A percentile compares a stretch with the other conserved stretches of the same genome.
Conservation (phyloP, 2,113 vertebrate genomes). For the Columbina picui region DNA sequence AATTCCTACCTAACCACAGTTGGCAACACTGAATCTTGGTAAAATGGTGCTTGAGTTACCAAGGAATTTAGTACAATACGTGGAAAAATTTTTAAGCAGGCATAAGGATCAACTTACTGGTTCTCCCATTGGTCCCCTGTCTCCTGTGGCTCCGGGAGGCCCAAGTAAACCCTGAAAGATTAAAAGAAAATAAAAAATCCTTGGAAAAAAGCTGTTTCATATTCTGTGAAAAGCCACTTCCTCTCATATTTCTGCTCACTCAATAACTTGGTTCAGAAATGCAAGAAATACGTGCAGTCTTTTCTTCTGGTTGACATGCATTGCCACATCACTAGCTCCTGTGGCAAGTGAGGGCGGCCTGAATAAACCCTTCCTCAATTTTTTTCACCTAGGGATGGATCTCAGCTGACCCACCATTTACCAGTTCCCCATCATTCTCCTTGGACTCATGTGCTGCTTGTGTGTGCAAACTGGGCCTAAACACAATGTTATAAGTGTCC, state of each 20-base stretch:
- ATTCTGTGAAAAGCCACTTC: background rate
- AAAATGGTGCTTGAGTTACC: background rate
- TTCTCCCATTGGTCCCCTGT: constrained; percentile 85
- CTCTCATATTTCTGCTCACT: background rate
- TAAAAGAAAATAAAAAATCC: constrained; percentile 45
- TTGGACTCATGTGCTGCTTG: background rate
- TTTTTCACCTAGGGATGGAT: background rate
- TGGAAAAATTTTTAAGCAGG: constrained; percentile 22
- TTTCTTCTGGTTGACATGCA: background rate
- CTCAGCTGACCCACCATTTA: background rate
- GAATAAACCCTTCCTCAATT: background rate
- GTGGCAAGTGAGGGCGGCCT: background rate
- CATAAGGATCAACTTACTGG: constrained; percentile 82
- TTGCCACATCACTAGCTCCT: background rate
- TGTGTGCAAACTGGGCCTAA: background rate
- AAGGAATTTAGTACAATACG: background rate
- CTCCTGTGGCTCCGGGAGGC: constrained; percentile 81
- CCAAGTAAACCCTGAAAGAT: constrained; percentile 84
- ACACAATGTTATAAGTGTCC: background rate
- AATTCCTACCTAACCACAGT: constrained; percentile 17
- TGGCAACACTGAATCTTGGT: background rate
- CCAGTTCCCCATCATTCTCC: background rate
- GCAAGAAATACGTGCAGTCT: background rate
- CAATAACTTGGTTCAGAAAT: background rate
- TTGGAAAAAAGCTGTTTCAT: constrained; percentile 8